These are phyloP conservation scores for Cataglyphis livida DNA, from an alignment of 2,888 invertebrate genomes.

Conservation along the genomic window DNA sequence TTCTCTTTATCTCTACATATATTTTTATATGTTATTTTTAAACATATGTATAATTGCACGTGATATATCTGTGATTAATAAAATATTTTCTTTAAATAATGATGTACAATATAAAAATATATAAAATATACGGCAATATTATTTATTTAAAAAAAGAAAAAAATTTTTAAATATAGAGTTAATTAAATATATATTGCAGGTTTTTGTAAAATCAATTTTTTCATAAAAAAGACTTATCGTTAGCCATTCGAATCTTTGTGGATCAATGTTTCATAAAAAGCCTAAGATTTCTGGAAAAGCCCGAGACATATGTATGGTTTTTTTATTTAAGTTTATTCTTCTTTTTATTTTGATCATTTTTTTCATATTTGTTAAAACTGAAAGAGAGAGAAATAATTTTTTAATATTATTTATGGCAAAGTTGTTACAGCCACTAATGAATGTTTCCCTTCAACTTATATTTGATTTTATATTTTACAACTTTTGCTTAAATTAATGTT, in stretches of 20 bases:
- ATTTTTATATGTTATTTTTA: slow-evolving; percentile 9
- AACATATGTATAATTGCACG: background rate
- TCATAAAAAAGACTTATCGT: too few species aligned
- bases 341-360: slow-evolving; percentile 8
- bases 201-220: too few species aligned
- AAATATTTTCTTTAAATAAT: background rate
- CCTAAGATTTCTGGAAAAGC: too few species aligned
- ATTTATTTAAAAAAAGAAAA: background rate
- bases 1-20: background rate
- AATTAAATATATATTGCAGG: too few species aligned
- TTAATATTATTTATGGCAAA: background rate
- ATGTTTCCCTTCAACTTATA: background rate
- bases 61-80: slow-evolving; percentile 15
- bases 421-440: background rate
- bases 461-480: background rate
- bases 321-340: slow-evolving; percentile 7
- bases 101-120: background rate
- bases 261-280: too few species aligned
- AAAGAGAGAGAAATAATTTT: background rate
- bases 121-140: slow-evolving; percentile 1
- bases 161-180: background rate
- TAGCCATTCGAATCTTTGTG: too few species aligned
- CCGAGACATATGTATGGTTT: background rate
- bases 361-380: background rate
- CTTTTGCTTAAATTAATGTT: background rate